phyloP scores from a whole-genome alignment of 2,888 invertebrate species.

The Campoplex nolae region DNA sequence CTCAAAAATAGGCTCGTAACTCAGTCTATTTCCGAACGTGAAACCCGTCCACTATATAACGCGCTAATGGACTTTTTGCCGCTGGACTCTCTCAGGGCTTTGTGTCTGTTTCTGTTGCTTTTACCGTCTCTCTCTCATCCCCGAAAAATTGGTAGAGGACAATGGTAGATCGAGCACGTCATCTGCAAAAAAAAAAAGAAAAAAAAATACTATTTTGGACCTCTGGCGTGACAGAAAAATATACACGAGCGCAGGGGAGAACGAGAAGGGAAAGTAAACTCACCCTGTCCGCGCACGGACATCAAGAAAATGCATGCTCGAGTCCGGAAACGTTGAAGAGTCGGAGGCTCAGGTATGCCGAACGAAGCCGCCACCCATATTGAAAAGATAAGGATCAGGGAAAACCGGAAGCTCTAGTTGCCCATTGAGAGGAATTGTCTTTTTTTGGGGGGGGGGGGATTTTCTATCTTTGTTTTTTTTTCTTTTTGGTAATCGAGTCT shows the following conservation, averaged over 20 bases:
- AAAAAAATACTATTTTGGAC: constrained; percentile 37
- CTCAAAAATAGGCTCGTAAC: constrained; percentile 69
- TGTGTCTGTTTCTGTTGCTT: constrained; percentile 17
- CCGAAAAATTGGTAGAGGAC: constrained; percentile 31
- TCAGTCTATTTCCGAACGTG: constrained; percentile 69
- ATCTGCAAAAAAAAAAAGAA: constrained; percentile 57
- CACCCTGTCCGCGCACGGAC: constrained; percentile 27
- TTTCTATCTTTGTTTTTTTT: constrained; percentile 30
- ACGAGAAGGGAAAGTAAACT: constrained; percentile 53
- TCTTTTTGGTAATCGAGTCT: constrained; percentile 30
- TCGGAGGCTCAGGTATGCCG: constrained; percentile 59
- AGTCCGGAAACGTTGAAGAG: constrained; percentile 55
- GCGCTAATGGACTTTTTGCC: constrained; percentile 68
- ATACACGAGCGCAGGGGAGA: not conserved
- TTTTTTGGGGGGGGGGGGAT: not conserved
- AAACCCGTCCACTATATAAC: constrained; percentile 65
- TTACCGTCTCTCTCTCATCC: constrained; percentile 25
- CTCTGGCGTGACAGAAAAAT: constrained; percentile 46
- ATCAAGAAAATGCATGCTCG: constrained; percentile 28
- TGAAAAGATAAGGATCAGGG: constrained; percentile 63
- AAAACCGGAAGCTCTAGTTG: constrained; percentile 67
- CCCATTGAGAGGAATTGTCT: constrained; percentile 35
- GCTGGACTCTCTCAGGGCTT: constrained; percentile 56
- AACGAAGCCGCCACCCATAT: constrained; percentile 52
- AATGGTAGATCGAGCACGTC: constrained; percentile 50